A percentile compares a stretch with the other conserved stretches of the same genome.
phyloP scores from a whole-genome alignment of 2,888 invertebrate species.

The Monoplex corrugatus region DNA sequence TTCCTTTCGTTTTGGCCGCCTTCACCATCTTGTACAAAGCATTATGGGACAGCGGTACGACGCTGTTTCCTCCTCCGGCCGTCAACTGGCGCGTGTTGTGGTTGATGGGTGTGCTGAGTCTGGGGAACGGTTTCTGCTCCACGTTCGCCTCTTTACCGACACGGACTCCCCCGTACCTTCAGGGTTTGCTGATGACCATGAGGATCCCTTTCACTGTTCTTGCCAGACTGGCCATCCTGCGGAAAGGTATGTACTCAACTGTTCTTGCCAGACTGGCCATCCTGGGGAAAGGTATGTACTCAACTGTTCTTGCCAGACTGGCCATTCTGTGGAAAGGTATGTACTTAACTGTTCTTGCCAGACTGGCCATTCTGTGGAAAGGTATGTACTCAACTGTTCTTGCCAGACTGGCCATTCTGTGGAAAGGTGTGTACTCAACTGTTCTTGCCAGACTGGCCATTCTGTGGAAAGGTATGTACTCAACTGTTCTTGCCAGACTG shows the following conservation, averaged over 20 bases:
- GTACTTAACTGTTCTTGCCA: too few relatives aligned
- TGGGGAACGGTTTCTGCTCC: slow-evolving; percentile 65
- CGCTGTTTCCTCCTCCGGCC: slow-evolving; percentile 15
- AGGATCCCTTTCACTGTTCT: slow-evolving; percentile 63
- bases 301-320: too few relatives aligned
- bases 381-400: too few relatives aligned
- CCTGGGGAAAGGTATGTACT: too few relatives aligned
- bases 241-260: slow-evolving; percentile 59
- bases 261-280: too few relatives aligned
- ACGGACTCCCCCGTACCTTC: slow-evolving; percentile 67
- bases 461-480: too few relatives aligned
- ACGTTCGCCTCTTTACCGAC: slow-evolving; percentile 65
- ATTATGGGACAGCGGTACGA: neutral
- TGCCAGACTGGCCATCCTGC: slow-evolving; percentile 60
- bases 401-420: too few relatives aligned
- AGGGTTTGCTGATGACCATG: slow-evolving; percentile 64
- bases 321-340: too few relatives aligned
- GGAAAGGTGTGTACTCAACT: too few relatives aligned
- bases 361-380: too few relatives aligned
- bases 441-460: too few relatives aligned
- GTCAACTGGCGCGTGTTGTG: slow-evolving; percentile 61
- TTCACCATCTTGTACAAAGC: slow-evolving; percentile 52
- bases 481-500: too few relatives aligned
- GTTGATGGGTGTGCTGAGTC: slow-evolving; percentile 61
- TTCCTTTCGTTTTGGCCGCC: slow-evolving; percentile 60